These are phyloP conservation scores for Beris chalybata DNA, from an alignment of 2,888 invertebrate genomes.

Conservation along the genomic window DNA sequence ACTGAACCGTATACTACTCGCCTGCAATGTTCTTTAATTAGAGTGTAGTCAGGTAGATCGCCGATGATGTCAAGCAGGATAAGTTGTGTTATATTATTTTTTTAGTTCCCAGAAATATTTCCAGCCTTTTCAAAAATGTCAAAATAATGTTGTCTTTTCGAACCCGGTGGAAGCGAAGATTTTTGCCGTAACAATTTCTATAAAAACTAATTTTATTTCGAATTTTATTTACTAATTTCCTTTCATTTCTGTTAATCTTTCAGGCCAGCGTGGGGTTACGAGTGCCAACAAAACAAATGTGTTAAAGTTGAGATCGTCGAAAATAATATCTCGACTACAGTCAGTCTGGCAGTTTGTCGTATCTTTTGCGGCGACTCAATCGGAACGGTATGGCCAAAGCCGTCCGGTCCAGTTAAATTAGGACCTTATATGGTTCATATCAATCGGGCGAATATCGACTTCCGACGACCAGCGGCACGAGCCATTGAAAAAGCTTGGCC, in stretches of 20 bases:
- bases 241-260: neutral
- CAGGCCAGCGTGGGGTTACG: slow-evolving; percentile 49
- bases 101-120: no score
- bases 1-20: no score
- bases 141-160: no score
- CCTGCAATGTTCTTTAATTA: no score
- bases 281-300: slow-evolving; percentile 49
- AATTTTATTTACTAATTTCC: neutral
- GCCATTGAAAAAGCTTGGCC: slow-evolving; percentile 48
- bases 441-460: slow-evolving; percentile 52
- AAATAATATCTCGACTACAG: slow-evolving; percentile 49
- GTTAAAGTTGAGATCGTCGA: slow-evolving; percentile 50
- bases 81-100: no score
- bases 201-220: no score
- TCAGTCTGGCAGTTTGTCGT: slow-evolving; percentile 58
- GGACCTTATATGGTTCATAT: slow-evolving; percentile 56
- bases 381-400: slow-evolving; percentile 58
- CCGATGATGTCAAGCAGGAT: no score
- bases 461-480: slow-evolving; percentile 46
- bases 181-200: no score
- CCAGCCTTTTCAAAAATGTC: no score
- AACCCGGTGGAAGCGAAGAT: no score
- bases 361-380: slow-evolving; percentile 58
- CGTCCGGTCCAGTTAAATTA: slow-evolving; percentile 56
- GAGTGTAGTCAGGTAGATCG: no score